Conservation (phyloP, 2,113 vertebrate genomes). For the Gobiocypris rarus region DNA sequence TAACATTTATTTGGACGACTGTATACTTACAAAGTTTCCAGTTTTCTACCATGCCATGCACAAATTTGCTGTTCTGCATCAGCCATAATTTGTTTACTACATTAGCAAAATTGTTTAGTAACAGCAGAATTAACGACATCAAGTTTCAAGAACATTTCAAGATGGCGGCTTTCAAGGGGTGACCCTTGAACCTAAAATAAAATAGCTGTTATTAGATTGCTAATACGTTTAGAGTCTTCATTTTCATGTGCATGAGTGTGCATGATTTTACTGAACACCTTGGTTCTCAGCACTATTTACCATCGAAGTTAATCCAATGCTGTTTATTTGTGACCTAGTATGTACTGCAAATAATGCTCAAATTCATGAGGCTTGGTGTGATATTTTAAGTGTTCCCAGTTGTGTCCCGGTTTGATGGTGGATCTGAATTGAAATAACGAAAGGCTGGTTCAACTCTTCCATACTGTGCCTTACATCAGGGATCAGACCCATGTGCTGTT, state of each 20-base stretch:
- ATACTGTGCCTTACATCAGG: background rate
- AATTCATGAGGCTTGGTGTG: background rate
- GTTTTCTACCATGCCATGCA: too few species aligned
- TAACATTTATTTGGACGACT: too few species aligned
- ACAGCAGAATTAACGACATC: background rate
- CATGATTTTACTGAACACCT: background rate
- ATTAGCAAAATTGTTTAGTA: background rate
- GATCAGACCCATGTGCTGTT: conserved; percentile 46
- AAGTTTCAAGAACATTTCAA: background rate
- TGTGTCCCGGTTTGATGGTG: background rate
- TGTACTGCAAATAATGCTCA: background rate
- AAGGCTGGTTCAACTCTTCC: background rate
- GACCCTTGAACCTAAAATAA: background rate
- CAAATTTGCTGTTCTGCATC: background rate
- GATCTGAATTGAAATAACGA: background rate
- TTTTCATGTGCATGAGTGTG: background rate
- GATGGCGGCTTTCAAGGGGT: background rate
- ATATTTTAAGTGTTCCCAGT: background rate
- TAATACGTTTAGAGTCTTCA: background rate
- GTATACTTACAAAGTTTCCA: too few species aligned
- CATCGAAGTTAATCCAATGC: background rate
- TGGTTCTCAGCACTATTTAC: too few species aligned
- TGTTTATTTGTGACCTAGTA: background rate
- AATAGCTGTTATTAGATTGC: background rate
- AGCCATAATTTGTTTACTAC: background rate